Evolutionary conservation across 2,888 invertebrate genomes (phyloP), one percentile per base, ranked within the genome.

Genomic region (Pterostichus niger): DNA sequence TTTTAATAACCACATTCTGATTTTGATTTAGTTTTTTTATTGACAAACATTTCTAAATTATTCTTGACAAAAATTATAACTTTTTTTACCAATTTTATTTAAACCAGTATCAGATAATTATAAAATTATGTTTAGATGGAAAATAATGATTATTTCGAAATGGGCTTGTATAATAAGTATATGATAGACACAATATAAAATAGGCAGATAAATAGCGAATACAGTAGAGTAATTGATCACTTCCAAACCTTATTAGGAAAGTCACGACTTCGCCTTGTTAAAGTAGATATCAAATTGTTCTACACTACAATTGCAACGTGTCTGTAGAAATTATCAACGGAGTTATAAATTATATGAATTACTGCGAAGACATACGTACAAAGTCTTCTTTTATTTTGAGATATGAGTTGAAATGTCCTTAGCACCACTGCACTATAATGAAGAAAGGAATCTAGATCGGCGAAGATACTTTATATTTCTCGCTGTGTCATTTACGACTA

Each of bases 401-500:
- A 71, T 71, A 71, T 71, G 71, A 49, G 11, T 31, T 17, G 71
- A 49, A 44, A 44, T 44, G 71, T 71, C 59, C 31, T 54, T 54
- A 54, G 54, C 54, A 54, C 54, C 54, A 49, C 40, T 40, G 56
- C 54, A 61, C 59, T 15, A 61, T 78, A 75, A 82, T 75, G 82
- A 82, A 82, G 35, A 17, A 56, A 73, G 17, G 44, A 82, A 82
- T 73, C 46, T 82, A 75, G 82, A 82, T 54, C 81, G 73, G 35
- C 54, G 73, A 80, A 64, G 82, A 59, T 61, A 46, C 35, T 82
- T 82, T 46, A 75, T 59, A 75, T 24, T 59, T 82, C 59, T 75
- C 73, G 24, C 49, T 82, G 59, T 82, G 82, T 82, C 82, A 82
- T 82, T 82, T 82, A 82, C 82, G 82, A 82, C 82, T 40, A 75